phyloP scores from a whole-genome alignment of 2,888 invertebrate genomes.

The Tenodera sinensis region DNA sequence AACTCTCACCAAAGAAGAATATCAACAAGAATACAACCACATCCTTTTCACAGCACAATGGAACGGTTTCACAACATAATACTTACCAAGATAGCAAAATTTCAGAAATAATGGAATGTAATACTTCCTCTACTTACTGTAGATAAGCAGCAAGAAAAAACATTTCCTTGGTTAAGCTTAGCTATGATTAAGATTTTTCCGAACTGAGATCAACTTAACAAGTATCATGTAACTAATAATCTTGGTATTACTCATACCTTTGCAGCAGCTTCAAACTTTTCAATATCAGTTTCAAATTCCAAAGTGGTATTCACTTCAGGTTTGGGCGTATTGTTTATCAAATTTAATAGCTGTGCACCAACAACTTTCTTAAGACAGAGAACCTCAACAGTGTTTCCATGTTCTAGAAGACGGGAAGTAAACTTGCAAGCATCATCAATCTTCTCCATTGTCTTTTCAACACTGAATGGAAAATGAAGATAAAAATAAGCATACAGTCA shows the following conservation, averaged over 20 bases:
- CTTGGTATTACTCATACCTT: slow-evolving; percentile 40
- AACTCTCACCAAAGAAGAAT: too few species aligned
- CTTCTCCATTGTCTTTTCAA: slow-evolving; percentile 79
- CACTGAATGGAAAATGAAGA: slow-evolving; percentile 41
- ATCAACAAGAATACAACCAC: too few species aligned
- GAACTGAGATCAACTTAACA: neutral
- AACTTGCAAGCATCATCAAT: slow-evolving; percentile 86
- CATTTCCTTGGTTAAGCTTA: neutral
- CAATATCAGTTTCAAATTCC: slow-evolving; percentile 76
- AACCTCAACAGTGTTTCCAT: slow-evolving; percentile 82
- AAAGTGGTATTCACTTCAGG: slow-evolving; percentile 74
- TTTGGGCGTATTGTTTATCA: slow-evolving; percentile 79
- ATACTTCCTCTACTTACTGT: too few species aligned
- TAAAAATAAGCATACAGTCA: too few species aligned
- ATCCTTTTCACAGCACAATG: too few species aligned
- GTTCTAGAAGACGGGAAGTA: slow-evolving; percentile 73
- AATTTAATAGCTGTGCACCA: slow-evolving; percentile 68
- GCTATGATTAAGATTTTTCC: too few species aligned
- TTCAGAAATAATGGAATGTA: too few species aligned
- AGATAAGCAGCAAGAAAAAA: neutral
- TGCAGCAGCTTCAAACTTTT: slow-evolving; percentile 70
- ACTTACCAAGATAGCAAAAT: too few species aligned
- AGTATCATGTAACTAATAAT: neutral
- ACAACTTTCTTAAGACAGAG: slow-evolving; percentile 78
- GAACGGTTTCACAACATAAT: too few species aligned